Base-by-base conservation (phyloP, 2,888 invertebrate genomes). In the Flabesymbios commensalis region DNA sequence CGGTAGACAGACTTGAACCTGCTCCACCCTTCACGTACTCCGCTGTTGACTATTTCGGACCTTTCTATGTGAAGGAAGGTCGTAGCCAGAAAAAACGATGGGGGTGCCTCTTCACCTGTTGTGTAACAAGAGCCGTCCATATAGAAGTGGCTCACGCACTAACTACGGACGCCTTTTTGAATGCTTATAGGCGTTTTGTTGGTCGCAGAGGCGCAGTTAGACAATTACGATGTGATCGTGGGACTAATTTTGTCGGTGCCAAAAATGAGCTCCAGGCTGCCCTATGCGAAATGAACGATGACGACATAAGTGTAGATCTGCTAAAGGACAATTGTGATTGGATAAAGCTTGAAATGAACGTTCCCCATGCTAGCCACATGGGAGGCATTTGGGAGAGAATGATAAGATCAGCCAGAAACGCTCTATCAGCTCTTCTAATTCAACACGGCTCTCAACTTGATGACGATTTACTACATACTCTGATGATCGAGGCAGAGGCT, bases 41-140 rank as follows among this genome's bases (percentile, higher is more conserved):
- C 19, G 80, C 77, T 10, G 49, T 81, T 0, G 81, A 82, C 47
- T 78, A 71, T 19, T 75, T 72, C 29, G 78, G 80, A 5, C 79
- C 78, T 0, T 70, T 72, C n/a, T 61, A 65, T 22, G 55, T 78
- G 0, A 63, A 67, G 28, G 72, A 74, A 19, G 72, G 71, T 10
- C 57, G 72, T 28, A 74, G 72, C 31, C 65, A 65, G 17, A 49
- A 69, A 2, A 78, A 80, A 43, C 22, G 68, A 7, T 78, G 72
- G 22, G 69, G 77, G 5, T 74, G 67, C 3, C 57, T 80, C 3
- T 80, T 78, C 59, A 70, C 74, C 1, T 80, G 79, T 49, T 67
- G 76, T 26, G 54, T 64, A 3, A 73, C 75, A 33, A 70, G 73
- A 53, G 78, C 76, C 4, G 68, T 77, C 1, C 76, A 78, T 49